Conservation (phyloP, 2,797 vertebrate genomes). For the Trachops cirrhosus region DNA sequence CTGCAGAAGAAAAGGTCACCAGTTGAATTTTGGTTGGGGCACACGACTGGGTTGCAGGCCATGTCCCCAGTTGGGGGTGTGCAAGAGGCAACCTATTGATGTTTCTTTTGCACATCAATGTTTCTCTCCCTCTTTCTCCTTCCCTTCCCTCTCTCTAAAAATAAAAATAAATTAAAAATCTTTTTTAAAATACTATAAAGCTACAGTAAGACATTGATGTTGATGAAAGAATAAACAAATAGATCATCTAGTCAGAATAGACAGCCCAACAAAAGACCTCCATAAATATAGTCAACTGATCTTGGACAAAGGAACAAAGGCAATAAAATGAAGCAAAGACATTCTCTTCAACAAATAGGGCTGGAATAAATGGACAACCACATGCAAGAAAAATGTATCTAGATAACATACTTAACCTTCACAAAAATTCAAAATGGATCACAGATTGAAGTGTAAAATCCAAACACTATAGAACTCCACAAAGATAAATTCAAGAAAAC, state of each 20-base stretch:
- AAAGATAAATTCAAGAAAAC: not conserved
- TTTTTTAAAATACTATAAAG: not conserved
- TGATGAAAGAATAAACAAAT: not conserved
- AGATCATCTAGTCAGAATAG: not conserved
- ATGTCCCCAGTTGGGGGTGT: too few relatives aligned
- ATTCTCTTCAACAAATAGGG: not conserved
- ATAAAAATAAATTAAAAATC: too few relatives aligned
- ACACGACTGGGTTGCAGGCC: too few relatives aligned
- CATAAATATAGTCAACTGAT: not conserved
- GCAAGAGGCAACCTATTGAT: too few relatives aligned
- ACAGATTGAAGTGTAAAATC: not conserved
- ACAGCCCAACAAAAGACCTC: not conserved
- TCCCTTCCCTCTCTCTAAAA: too few relatives aligned
- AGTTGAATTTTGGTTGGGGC: too few relatives aligned
- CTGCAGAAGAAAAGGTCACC: too few relatives aligned
- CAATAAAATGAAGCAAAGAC: not conserved
- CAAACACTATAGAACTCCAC: not conserved
- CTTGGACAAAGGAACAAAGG: not conserved
- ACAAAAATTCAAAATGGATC: not conserved
- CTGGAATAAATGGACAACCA: not conserved
- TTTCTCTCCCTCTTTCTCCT: too few relatives aligned
- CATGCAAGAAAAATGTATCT: not conserved
- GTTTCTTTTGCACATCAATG: too few relatives aligned
- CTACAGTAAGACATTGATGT: not conserved
- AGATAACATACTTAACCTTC: not conserved